Percentiles rank a stretch among this genome's conserved stretches.
Conservation (phyloP, 2,797 vertebrate genomes). For the Sebastes iracundus region DNA sequence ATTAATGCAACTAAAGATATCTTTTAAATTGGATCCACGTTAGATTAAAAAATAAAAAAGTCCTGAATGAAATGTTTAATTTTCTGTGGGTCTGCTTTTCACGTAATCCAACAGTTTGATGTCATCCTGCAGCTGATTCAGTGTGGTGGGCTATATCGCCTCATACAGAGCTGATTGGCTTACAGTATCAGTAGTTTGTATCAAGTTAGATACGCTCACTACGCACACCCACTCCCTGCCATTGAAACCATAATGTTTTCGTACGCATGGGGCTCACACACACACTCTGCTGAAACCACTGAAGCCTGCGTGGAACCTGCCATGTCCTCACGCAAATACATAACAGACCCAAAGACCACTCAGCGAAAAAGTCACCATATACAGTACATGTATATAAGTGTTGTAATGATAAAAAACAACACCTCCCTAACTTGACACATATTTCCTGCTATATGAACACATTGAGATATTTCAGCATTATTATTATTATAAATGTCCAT, state of each 20-base stretch:
- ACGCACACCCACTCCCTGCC: slow-evolving; percentile 32
- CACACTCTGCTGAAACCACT: slow-evolving; percentile 16
- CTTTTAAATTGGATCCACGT: background rate
- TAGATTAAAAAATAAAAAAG: background rate
- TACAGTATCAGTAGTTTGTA: slow-evolving; percentile 44
- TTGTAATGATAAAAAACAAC: background rate
- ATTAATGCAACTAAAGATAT: background rate
- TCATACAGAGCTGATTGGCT: slow-evolving; percentile 13
- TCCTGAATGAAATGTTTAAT: background rate
- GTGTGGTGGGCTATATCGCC: background rate
- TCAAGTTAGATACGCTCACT: slow-evolving; percentile 43
- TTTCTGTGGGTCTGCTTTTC: background rate
- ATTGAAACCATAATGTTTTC: slow-evolving; percentile 70
- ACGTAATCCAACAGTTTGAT: background rate
- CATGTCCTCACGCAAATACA: background rate
- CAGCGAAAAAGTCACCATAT: background rate
- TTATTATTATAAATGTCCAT: slow-evolving; percentile 46
- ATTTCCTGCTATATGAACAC: background rate
- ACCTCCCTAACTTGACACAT: slow-evolving; percentile 9
- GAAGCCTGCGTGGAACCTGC: slow-evolving; percentile 33
- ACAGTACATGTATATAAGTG: background rate
- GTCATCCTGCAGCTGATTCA: background rate
- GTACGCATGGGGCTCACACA: slow-evolving; percentile 32
- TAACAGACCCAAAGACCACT: background rate
- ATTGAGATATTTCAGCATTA: slow-evolving; percentile 18